A percentile compares a stretch with the other conserved stretches of the same genome.
Conservation (phyloP, 2,888 invertebrate species). For the Leptopilina drosophilae region DNA sequence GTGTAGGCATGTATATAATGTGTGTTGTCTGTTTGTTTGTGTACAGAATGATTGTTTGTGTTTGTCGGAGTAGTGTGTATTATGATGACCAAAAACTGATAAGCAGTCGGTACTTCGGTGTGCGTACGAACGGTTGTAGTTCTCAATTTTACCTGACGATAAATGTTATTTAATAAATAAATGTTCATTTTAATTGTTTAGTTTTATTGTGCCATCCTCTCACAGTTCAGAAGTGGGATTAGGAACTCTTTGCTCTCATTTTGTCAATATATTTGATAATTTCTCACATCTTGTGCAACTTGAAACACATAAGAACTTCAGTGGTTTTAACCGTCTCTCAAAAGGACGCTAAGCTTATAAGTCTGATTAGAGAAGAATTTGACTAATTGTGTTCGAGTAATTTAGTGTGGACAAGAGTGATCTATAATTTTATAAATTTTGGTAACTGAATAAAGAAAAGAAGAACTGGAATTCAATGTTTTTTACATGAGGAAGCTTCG, state of each 20-base stretch:
- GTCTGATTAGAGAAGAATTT: background rate
- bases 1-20: no score
- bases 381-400: background rate
- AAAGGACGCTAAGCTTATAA: background rate
- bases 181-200: no score
- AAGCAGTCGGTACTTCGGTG: background rate
- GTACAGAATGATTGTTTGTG: no score
- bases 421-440: background rate
- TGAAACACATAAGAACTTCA: background rate
- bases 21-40: no score
- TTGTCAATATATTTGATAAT: background rate
- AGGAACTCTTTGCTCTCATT: background rate
- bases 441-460: background rate
- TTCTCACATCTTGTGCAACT: background rate
- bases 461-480: background rate
- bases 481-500: background rate
- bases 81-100: no score
- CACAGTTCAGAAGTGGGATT: conserved; percentile 17
- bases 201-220: background rate
- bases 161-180: background rate
- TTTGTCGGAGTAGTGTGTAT: no score
- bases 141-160: background rate
- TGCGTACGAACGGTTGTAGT: background rate
- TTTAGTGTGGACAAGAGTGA: background rate
- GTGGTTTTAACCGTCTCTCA: background rate